These are phyloP conservation scores for Acrossocheilus fasciatus DNA, from an alignment of 2,797 vertebrate genomes.

Conservation along the genomic window DNA sequence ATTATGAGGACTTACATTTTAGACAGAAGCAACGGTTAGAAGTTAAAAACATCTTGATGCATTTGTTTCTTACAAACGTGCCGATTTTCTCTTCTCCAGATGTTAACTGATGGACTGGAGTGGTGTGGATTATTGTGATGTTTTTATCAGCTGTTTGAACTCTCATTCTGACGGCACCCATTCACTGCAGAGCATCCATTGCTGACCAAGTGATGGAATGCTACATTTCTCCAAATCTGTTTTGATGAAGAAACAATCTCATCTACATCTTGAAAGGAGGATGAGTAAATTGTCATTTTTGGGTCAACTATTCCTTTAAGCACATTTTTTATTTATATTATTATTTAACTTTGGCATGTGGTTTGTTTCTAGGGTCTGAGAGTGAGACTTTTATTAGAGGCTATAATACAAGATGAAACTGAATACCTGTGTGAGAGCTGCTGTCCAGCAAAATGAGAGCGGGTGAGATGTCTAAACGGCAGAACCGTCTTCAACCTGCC, in stretches of 20 bases:
- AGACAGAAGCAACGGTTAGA: too few species aligned
- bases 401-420: neutral
- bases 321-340: neutral
- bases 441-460: neutral
- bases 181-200: neutral
- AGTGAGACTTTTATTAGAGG: neutral
- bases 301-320: neutral
- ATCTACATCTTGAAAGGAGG: neutral
- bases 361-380: neutral
- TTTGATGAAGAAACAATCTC: neutral
- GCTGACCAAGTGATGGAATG: neutral
- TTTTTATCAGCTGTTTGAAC: too few species aligned
- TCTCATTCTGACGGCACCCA: neutral
- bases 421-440: conserved; percentile 8
- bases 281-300: neutral
- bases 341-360: too few species aligned
- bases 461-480: conserved; percentile 11
- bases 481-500: conserved; percentile 39
- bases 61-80: too few species aligned
- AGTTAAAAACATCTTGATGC: too few species aligned
- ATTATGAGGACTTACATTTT: too few species aligned
- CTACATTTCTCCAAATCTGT: neutral
- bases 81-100: neutral
- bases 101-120: too few species aligned
- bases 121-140: neutral